phyloP scores from a whole-genome alignment of 1,140 invertebrate species.

The Plodia interpunctella region DNA sequence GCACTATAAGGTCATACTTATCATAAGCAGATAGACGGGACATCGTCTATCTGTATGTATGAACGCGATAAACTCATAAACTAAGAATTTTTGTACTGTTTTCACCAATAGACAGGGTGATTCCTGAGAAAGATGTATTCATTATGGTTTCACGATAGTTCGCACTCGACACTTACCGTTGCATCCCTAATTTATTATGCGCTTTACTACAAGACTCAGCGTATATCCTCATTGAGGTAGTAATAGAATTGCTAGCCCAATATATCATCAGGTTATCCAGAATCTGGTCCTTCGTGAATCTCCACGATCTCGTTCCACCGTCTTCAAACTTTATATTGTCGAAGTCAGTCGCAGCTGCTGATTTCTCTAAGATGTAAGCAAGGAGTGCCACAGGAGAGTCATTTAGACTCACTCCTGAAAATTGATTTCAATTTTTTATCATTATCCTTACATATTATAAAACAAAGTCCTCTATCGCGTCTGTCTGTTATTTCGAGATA shows the following conservation, averaged over 20 bases:
- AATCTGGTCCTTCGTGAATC: conserved; percentile 83
- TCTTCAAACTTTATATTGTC: conserved; percentile 68
- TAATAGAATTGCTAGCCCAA: conserved; percentile 87
- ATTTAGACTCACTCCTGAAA: conserved; percentile 77
- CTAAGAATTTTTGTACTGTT: too few relatives aligned
- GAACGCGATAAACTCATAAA: too few relatives aligned
- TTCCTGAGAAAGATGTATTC: too few relatives aligned
- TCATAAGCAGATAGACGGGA: too few relatives aligned
- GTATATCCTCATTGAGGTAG: conserved; percentile 86
- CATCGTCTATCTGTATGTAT: too few relatives aligned
- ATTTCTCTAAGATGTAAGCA: conserved; percentile 92
- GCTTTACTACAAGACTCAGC: conserved; percentile 67
- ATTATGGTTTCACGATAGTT: too few relatives aligned
- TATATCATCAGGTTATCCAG: conserved; percentile 94
- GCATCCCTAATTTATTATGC: not conserved
- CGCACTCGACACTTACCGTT: not conserved
- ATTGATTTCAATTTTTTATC: too few relatives aligned
- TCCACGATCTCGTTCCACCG: conserved; percentile 82
- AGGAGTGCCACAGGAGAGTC: conserved; percentile 83
- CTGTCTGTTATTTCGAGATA: too few relatives aligned
- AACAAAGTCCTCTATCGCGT: too few relatives aligned
- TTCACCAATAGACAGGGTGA: too few relatives aligned
- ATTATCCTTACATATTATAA: too few relatives aligned
- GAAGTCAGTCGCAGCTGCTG: conserved; percentile 82
- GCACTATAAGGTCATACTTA: too few relatives aligned